Evolutionary conservation across 2,113 vertebrate species (phyloP).

Genomic region (Pomatorhinus ruficollis): DNA sequence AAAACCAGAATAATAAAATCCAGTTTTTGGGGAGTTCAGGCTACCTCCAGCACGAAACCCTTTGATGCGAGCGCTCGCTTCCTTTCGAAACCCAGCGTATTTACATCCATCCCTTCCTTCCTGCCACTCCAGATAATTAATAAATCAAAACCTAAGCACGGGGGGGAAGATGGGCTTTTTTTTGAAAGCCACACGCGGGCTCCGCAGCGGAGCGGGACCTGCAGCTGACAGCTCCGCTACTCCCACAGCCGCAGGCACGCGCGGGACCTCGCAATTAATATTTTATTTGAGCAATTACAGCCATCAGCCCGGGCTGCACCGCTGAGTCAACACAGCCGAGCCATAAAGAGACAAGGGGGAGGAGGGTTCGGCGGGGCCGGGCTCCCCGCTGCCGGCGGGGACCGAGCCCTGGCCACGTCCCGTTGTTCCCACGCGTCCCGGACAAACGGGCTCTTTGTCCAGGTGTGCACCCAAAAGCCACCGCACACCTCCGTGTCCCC

Average conservation of each 20-base stretch:
- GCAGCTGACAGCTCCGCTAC: conserved; percentile 41
- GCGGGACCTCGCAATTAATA: neutral
- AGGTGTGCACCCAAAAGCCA: neutral
- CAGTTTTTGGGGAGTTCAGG: neutral
- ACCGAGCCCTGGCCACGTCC: rapidly evolving
- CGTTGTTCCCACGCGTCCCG: neutral
- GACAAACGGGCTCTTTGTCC: conserved; percentile 7
- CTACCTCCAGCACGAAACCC: neutral
- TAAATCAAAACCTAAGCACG: conserved; percentile 4
- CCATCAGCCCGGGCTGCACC: neutral
- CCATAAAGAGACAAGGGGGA: neutral
- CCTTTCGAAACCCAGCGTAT: neutral
- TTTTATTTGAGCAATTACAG: conserved; percentile 15
- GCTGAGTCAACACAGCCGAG: neutral
- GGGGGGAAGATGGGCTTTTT: neutral
- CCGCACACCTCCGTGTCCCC: neutral
- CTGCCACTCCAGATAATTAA: neutral
- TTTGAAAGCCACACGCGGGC: neutral
- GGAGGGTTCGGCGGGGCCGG: neutral
- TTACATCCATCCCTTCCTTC: conserved; percentile 47
- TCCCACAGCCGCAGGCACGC: conserved; percentile 49
- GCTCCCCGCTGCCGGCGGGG: neutral
- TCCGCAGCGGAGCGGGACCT: neutral
- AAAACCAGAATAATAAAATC: neutral
- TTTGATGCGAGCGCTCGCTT: conserved; percentile 21